Conservation (phyloP, 2,888 invertebrate species). For the Drosophila austrosaltans region DNA sequence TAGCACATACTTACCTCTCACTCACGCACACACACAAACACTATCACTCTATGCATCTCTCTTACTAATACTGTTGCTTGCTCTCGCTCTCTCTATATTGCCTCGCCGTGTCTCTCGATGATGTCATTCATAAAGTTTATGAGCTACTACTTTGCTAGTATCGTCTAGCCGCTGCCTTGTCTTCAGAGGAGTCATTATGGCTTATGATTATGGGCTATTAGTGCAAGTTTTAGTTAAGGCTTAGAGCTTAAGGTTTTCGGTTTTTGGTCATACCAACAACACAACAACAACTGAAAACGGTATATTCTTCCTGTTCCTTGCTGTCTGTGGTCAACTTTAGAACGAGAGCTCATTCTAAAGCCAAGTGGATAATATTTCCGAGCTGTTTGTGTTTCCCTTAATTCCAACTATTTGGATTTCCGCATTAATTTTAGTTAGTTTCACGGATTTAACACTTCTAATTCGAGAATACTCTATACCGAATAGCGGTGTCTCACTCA, state of each 20-base stretch:
- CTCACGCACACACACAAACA: slow-evolving; percentile 12
- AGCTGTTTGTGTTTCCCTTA: neutral
- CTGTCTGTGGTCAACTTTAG: slow-evolving; percentile 51
- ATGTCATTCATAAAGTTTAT: slow-evolving; percentile 72
- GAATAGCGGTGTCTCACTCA: neutral
- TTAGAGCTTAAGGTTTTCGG: slow-evolving; percentile 18
- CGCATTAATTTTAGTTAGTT: neutral
- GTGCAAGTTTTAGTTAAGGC: slow-evolving; percentile 45
- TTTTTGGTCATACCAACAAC: neutral
- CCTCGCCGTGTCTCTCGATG: slow-evolving; percentile 45
- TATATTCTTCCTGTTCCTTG: neutral
- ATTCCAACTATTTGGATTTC: neutral
- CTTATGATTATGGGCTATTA: slow-evolving; percentile 76
- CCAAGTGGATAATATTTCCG: slow-evolving; percentile 2
- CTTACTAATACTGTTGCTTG: neutral
- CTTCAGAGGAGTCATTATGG: slow-evolving; percentile 67
- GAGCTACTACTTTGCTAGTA: slow-evolving; percentile 13
- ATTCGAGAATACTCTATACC: neutral
- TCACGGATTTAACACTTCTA: neutral
- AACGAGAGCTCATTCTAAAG: neutral
- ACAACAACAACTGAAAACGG: no score
- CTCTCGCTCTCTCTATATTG: neutral
- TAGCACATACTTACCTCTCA: slow-evolving; percentile 5
- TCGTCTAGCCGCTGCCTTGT: slow-evolving; percentile 33
- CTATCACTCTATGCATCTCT: no score